Evolutionary conservation across 2,797 vertebrate genomes (phyloP), one percentile per base, ranked within the genome.

Genomic region (Melanotaenia trifasciata): DNA sequence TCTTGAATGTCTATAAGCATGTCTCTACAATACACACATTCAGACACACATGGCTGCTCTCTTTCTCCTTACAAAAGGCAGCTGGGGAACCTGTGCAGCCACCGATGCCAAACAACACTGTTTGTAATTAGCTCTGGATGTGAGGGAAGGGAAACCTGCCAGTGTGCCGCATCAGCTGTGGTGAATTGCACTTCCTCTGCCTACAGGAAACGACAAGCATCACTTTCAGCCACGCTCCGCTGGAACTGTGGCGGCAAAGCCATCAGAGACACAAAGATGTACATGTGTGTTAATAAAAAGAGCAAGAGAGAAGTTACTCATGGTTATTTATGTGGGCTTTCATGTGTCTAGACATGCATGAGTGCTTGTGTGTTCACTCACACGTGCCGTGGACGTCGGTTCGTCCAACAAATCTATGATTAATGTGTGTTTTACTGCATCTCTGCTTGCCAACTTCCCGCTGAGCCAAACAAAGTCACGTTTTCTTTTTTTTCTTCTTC

Each of bases 151-250:
- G 72, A 87, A 81, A 78, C 77, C 76, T 86, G 84, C 63, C 82
- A 85, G 86, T 78, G 84, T 76, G 78, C 80, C 76, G 67, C 76
- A 81, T 88, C 76, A 83, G 80, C 73, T 74, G 81, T 36, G 77
- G 40, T 60, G 74, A 45, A 38, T 67, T 67, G 76, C 58, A 64
- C 72, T 76, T 87, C 78, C 78, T 84, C 73, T 78, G 73, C 74
- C 74, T 64, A 79, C 77, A 89, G 86, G 80, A 89, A 86, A 83
- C 53, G 72, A 88, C 74, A 77, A 75, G 78, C 79, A 74, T 84
- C 82, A 77, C 80, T 84, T 84, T 80, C 70, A 70, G 66, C 33
- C 78, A 77, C 16, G 77, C 72, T 66, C 67, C 56, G 74, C 79
- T 80, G 63, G 69, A 84, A 36, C 28, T 58, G 35, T 67, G 68